A percentile compares a stretch with the other conserved stretches of the same genome.
Conservation (phyloP, 2,888 invertebrate genomes). For the Phalera bucephala region DNA sequence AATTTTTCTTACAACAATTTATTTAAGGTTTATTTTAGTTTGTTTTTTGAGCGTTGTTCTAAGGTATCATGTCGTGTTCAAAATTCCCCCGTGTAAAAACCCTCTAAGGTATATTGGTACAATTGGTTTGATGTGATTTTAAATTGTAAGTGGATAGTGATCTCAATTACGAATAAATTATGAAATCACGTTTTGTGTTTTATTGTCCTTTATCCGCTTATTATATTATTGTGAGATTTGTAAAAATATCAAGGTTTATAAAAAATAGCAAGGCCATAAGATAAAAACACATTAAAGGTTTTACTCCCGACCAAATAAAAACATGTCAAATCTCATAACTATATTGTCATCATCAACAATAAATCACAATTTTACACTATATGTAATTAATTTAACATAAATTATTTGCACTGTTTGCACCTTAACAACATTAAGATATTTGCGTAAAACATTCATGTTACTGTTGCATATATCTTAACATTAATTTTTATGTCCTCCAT, state of each 20-base stretch:
- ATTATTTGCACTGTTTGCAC: slow-evolving; percentile 56
- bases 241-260: too few relatives aligned
- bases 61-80: slow-evolving; percentile 21
- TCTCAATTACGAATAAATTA: slow-evolving; percentile 73
- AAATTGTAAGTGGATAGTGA: slow-evolving; percentile 72
- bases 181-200: slow-evolving; percentile 41
- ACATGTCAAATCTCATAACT: slow-evolving; percentile 56
- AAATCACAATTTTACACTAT: slow-evolving; percentile 60
- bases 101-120: slow-evolving; percentile 33
- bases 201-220: too few relatives aligned
- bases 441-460: not conserved
- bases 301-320: slow-evolving; percentile 10
- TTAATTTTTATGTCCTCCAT: not conserved
- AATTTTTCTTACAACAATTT: not conserved
- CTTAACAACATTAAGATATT: slow-evolving; percentile 24
- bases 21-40: slow-evolving; percentile 4
- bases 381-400: slow-evolving; percentile 46
- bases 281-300: too few relatives aligned
- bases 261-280: too few relatives aligned
- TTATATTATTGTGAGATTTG: too few relatives aligned
- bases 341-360: slow-evolving; percentile 68
- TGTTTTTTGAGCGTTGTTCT: slow-evolving; percentile 8
- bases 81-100: slow-evolving; percentile 30
- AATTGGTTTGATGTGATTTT: slow-evolving; percentile 51
- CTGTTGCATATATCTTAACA: not conserved